These are phyloP conservation scores for Dasysyrphus tricinctus DNA, from an alignment of 2,888 invertebrate genomes.

Conservation along the genomic window DNA sequence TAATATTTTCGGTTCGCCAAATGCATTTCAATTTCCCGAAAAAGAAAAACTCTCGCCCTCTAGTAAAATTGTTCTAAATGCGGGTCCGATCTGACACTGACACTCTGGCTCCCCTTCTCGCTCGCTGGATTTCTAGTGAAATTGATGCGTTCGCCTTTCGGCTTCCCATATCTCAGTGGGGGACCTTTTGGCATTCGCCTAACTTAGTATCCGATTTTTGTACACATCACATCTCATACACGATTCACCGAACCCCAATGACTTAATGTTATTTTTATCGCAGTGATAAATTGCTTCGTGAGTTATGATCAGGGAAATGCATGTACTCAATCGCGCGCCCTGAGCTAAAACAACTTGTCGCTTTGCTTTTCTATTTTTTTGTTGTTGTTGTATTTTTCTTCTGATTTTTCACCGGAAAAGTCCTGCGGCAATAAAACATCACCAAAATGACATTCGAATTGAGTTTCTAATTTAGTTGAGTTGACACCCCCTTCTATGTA, in stretches of 20 bases:
- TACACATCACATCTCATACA: neutral
- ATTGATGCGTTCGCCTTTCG: conserved; percentile 45
- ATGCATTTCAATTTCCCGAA: conserved; percentile 60
- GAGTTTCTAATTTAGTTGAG: conserved; percentile 53
- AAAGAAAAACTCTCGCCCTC: conserved; percentile 51
- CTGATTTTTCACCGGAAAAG: conserved; percentile 52
- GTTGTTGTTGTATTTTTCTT: neutral
- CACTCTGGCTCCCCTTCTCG: conserved; percentile 19
- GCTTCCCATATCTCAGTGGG: conserved; percentile 62
- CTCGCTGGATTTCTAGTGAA: conserved; percentile 48
- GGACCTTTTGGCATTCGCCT: conserved; percentile 75
- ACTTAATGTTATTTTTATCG: conserved; percentile 70
- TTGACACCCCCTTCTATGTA: conserved; percentile 32
- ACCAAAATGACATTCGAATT: conserved; percentile 53
- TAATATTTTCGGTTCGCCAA: conserved; percentile 51
- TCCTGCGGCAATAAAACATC: conserved; percentile 58
- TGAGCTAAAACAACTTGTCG: conserved; percentile 65
- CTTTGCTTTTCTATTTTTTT: conserved; percentile 16
- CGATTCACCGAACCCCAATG: conserved; percentile 56
- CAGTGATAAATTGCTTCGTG: conserved; percentile 72
- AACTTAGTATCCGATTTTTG: conserved; percentile 46
- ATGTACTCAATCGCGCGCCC: conserved; percentile 21
- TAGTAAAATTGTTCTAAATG: conserved; percentile 8
- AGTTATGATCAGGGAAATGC: conserved; percentile 65
- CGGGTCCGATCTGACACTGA: conserved; percentile 16